Evolutionary conservation across 2,888 invertebrate species (phyloP).

Genomic region (Hipparchia semele): DNA sequence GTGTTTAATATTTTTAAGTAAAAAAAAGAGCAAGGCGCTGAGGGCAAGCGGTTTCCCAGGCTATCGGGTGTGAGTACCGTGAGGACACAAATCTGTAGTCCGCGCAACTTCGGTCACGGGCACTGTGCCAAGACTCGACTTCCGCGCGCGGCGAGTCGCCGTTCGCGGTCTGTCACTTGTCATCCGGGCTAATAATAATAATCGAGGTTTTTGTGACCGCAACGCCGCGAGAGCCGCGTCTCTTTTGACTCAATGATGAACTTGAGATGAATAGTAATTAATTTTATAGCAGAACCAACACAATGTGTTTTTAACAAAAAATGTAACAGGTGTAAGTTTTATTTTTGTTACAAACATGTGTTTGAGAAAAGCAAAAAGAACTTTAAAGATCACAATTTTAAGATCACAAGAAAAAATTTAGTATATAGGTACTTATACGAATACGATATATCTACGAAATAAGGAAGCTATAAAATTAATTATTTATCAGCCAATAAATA

Average conservation of each 20-base stretch:
- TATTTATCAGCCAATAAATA: too few relatives aligned
- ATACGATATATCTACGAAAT: too few relatives aligned
- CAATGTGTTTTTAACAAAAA: background rate
- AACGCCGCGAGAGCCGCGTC: conserved; percentile 6
- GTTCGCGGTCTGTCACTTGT: conserved; percentile 47
- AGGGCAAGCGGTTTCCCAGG: conserved; percentile 16
- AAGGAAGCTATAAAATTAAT: too few relatives aligned
- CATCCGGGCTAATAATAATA: conserved; percentile 48
- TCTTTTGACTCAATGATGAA: conserved; percentile 15
- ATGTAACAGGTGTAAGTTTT: too few relatives aligned
- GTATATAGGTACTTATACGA: too few relatives aligned
- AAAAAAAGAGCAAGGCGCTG: too few relatives aligned
- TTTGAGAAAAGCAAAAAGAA: too few relatives aligned
- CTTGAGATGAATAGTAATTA: conserved; percentile 3
- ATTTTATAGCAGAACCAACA: background rate
- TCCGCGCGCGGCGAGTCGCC: conserved; percentile 56
- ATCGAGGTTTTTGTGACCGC: conserved; percentile 37
- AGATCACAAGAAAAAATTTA: too few relatives aligned
- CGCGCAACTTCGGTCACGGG: conserved; percentile 63
- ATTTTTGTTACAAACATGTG: too few relatives aligned
- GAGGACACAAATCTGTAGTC: conserved; percentile 38
- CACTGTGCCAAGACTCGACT: conserved; percentile 68
- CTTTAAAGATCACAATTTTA: too few relatives aligned
- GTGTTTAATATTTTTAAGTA: too few relatives aligned
- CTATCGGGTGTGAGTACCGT: conserved; percentile 15